A percentile compares a stretch with the other conserved stretches of the same genome.
Conservation (phyloP, 2,888 invertebrate species). For the Eilema caniola region DNA sequence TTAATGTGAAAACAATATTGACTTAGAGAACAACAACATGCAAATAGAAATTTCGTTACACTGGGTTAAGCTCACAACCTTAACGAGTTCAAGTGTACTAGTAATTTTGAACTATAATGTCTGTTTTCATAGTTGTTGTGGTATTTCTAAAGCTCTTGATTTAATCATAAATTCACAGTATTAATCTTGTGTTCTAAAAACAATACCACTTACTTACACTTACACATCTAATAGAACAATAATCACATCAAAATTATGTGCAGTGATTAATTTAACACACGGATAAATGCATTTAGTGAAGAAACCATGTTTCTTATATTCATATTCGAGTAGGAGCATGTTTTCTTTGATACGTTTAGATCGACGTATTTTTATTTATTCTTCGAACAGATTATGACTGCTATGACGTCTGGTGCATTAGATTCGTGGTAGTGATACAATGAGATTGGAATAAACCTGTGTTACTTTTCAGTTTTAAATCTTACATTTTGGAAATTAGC, state of each 20-base stretch:
- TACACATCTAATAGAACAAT: neutral
- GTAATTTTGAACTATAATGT: neutral
- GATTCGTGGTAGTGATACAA: neutral
- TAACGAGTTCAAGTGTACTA: neutral
- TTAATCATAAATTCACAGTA: neutral
- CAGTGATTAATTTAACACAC: slow-evolving; percentile 3
- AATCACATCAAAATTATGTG: neutral
- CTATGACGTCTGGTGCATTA: neutral
- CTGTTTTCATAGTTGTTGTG: neutral
- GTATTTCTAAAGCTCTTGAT: too few species aligned
- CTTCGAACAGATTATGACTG: neutral
- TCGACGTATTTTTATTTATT: neutral
- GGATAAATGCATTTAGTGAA: neutral
- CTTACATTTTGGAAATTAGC: neutral
- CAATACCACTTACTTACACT: neutral
- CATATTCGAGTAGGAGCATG: neutral
- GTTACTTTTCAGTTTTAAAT: neutral
- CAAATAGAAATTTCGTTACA: neutral
- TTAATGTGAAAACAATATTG: too few species aligned
- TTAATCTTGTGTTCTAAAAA: neutral
- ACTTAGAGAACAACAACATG: neutral
- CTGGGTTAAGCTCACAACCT: neutral
- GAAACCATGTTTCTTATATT: neutral
- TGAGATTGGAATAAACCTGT: neutral
- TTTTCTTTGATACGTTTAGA: neutral